Base-by-base conservation (phyloP, 2,113 vertebrate species). In the Corythaixoides concolor region DNA sequence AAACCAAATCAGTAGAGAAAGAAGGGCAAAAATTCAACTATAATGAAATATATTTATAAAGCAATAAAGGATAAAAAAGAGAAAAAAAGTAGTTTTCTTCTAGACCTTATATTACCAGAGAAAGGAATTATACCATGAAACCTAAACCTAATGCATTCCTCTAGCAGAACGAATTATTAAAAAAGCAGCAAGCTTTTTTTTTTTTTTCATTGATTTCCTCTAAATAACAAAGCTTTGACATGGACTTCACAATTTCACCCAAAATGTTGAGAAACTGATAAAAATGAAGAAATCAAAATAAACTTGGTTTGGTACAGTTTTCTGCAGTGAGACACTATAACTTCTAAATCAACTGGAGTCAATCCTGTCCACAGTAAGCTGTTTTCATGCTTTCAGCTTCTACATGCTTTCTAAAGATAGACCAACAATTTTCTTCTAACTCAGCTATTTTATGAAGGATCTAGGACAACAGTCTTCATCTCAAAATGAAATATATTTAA, bases 391-490 rank as follows among this genome's bases (percentile, higher is more conserved):
- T 88, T 93, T 93, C 68, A 50, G 53, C 63, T 82, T 83, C 55
- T 59, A 58, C 63, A 22, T 45, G 18, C 70, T 88, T 97, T 91
- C 66, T 89, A 79, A 95, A 80, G 66, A 69, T 27, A 76, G 77
- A 73, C 47, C 2, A 2, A 47, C 47, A 55, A 11, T 84, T 84
- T 95, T 93, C 33, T 75, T 91, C 83, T 74, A 49, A 92, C 52
- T 96, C 73, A 5, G 73, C 90, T 89, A 5, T 93, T 94, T 93
- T 68, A 67, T 90, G 83, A 79, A 69, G 75, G n/a, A 80, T 63
- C 63, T 86, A 86, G 80, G 66, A 93, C 80, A 95, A 88, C 68
- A 96, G n/a, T 78, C 76, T 93, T 94, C 62, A 6, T 93, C 76
- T 90, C 74, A 79, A 93, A 94, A 69, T 87, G 63, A 92, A 60